Base-by-base conservation (phyloP, 2,113 vertebrate species). In the Mastomys natalensis region DNA sequence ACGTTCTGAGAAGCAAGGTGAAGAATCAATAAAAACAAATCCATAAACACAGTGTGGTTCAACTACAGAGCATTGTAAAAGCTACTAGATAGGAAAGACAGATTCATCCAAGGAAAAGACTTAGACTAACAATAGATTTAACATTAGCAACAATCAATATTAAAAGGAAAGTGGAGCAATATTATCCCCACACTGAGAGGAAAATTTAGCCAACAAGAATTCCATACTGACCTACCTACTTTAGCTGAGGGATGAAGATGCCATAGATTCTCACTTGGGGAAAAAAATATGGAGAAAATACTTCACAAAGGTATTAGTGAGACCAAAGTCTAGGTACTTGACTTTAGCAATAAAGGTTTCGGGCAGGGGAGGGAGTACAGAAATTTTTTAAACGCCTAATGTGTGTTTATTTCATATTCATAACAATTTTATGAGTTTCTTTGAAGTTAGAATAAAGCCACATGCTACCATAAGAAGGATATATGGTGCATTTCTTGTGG, bases 11-110 rank as follows among this genome's bases (percentile, higher is more conserved):
- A 94, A 51, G 62, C 24, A 87, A 93, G 11, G 7, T 60, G 29
- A 92, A 78, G 77, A 80, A 80, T 80, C 77, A 53, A 80, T 55
- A 11, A 21, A 16, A 37, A 80, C 22, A 78, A 91, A 40, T 31
- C 8, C 70, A 73, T 73, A 40, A 73, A 73, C n/a, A 43, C 10
- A 90, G 45, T 92, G 10, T 53, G 37, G 19, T 45, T 76, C 87
- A 95, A 95, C 82, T 55, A 74, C 66, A 87, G 37, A 82, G 77
- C 34, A 93, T 11, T 91, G 10, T 60, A 86, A 96, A 95, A 91
- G 16, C 87, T 89, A 51, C 55, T 45, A 87, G 60, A 77, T 48
- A 88, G 66, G 93, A 93, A 92, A 78, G 34, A 74, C 22, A 92
- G 45, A 92, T 40, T 88, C 10, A 73, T 74, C 70, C 62, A 73